A percentile compares a stretch with the other conserved stretches of the same genome.
These are phyloP conservation scores for Cyrtorhinus lividipennis DNA, from an alignment of 1,140 invertebrate species.

Conservation along the genomic window DNA sequence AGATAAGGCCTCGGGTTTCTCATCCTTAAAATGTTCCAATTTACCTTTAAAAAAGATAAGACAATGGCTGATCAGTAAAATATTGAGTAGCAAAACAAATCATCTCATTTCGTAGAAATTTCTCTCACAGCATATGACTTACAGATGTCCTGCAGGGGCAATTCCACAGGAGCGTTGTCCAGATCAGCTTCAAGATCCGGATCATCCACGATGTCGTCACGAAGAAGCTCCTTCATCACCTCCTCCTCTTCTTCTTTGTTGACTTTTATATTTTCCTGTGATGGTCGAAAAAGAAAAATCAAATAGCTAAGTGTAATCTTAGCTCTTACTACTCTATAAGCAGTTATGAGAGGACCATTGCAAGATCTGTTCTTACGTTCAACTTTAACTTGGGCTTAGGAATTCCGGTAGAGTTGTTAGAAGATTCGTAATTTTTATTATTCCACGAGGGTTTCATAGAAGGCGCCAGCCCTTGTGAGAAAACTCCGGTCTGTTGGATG, in stretches of 20 bases:
- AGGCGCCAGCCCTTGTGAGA: conserved; percentile 15
- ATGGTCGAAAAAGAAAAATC: neutral
- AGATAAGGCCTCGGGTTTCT: neutral
- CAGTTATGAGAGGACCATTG: neutral
- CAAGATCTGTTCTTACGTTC: neutral
- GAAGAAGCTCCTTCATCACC: conserved; percentile 23
- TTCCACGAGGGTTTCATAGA: neutral
- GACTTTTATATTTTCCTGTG: conserved; percentile 21
- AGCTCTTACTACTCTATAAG: too few species aligned
- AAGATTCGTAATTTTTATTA: neutral
- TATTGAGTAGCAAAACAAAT: too few species aligned
- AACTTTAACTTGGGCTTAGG: neutral
- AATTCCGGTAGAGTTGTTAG: neutral
- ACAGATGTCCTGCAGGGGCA: conserved; percentile 19
- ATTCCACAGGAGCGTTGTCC: conserved; percentile 21
- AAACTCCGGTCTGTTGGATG: conserved; percentile 3
- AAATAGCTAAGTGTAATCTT: neutral
- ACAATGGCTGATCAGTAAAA: too few species aligned
- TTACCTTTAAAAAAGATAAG: neutral
- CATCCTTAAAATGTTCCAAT: neutral
- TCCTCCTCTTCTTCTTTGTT: conserved; percentile 26
- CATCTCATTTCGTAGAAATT: too few species aligned
- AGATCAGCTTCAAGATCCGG: conserved; percentile 21
- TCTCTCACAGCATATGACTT: neutral
- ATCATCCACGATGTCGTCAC: conserved; percentile 26